Conservation (phyloP, 2,113 vertebrate genomes). For the Trogon melanurus region DNA sequence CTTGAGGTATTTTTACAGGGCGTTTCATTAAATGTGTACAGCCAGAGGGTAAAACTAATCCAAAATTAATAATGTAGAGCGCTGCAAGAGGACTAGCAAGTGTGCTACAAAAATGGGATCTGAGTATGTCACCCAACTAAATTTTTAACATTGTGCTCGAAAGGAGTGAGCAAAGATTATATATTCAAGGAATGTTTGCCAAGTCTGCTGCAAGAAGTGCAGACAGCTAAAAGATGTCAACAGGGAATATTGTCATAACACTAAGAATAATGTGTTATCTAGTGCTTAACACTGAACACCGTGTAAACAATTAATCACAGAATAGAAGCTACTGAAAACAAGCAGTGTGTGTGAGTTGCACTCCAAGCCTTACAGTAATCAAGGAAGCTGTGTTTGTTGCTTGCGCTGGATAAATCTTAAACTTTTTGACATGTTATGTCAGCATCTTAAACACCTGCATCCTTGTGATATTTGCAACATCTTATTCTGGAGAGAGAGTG, state of each 20-base stretch:
- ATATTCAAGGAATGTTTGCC: constrained; percentile 59
- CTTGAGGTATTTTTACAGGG: not conserved
- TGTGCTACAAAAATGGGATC: not conserved
- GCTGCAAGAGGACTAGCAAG: not conserved
- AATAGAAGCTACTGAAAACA: constrained; percentile 7
- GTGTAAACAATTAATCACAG: constrained; percentile 65
- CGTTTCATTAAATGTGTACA: constrained; percentile 31
- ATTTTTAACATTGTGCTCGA: constrained; percentile 22
- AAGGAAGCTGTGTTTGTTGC: constrained; percentile 9
- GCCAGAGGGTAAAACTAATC: constrained; percentile 50
- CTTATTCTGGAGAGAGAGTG: not conserved
- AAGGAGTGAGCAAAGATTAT: constrained; percentile 48
- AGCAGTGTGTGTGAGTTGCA: not conserved
- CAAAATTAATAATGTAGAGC: constrained; percentile 51
- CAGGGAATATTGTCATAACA: constrained; percentile 62
- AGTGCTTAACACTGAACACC: constrained; percentile 36
- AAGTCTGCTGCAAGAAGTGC: constrained; percentile 41
- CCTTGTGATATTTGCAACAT: not conserved
- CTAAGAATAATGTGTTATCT: constrained; percentile 63
- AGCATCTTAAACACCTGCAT: not conserved
- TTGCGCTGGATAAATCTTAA: not conserved
- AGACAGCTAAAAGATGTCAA: constrained; percentile 66
- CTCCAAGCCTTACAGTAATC: not conserved
- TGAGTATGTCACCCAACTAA: not conserved
- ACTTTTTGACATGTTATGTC: not conserved